Evolutionary conservation across 1,140 invertebrate genomes (phyloP), one percentile per base, ranked within the genome.

Genomic region (Pseudomyrmex gracilis): DNA sequence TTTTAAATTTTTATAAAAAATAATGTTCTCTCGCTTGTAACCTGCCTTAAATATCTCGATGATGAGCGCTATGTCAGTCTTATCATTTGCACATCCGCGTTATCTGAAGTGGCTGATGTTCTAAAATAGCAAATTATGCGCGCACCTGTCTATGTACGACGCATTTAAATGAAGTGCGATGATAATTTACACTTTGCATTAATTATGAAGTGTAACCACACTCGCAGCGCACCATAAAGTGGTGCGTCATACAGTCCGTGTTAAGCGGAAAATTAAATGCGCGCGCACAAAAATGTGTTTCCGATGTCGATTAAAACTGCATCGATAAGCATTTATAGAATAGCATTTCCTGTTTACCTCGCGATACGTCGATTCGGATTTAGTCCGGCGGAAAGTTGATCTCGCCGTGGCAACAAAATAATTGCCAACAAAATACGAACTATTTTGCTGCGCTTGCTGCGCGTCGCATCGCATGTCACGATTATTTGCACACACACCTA

Each of bases 321-420:
- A 34, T 74, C 47, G 78, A 82, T 82, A 82, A 82, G 78, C 78
- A 9, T 70, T 68, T 70, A 78, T 63, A 17, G 24, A 10, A 17
- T 34, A 82, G 22, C 49, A n/a, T 80, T 80, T 71, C 53, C 76
- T 58, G 78, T 82, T 82, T 82, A 82, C 15, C 45, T 20, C n/a
- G 34, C 34, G 24, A 10, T 51, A 55, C 20, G 45, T 63, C 13
- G 15, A 4, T 51, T 60, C 34, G 58, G 24, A 61, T 82, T 73
- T 63, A 47, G 67, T 82, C 77, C 34, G 7, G 49, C 22, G 66
- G 43, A 82, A 82, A 74, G 58, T 24, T 63, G 71, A 82, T 82
- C 58, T 74, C 22, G 58, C 17, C 68, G 17, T 15, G 20, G 24
- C 57, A 66, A 45, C 49, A 82, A 74, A 67, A 53, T 22, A 13